Conservation (phyloP, 2,888 invertebrate genomes). For the Orthosia gothica region DNA sequence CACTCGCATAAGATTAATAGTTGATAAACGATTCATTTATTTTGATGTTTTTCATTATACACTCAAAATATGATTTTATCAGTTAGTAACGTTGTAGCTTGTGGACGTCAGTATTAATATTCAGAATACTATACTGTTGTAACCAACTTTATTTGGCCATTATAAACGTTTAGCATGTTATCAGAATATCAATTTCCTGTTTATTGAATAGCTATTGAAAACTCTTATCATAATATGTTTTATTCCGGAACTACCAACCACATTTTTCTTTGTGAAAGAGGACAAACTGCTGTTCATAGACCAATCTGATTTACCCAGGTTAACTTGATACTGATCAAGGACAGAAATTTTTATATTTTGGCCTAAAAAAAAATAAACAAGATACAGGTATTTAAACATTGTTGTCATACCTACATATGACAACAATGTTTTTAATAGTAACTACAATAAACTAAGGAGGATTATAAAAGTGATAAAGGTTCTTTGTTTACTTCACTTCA, state of each 20-base stretch:
- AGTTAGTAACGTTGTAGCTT: too few relatives aligned
- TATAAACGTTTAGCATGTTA: conserved; percentile 16
- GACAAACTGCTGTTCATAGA: not conserved
- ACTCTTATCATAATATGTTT: not conserved
- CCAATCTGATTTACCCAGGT: not conserved
- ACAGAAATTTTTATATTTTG: too few relatives aligned
- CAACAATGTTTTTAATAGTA: not conserved
- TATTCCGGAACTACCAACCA: not conserved
- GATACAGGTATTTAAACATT: too few relatives aligned
- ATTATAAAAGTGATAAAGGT: not conserved
- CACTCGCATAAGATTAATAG: too few relatives aligned
- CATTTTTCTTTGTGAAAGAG: not conserved
- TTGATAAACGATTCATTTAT: too few relatives aligned
- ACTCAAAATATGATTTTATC: too few relatives aligned
- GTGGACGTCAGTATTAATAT: not conserved
- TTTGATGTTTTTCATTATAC: too few relatives aligned
- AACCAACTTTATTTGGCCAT: not conserved
- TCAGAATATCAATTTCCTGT: conserved; percentile 23
- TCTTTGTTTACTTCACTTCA: not conserved
- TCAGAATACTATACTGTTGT: not conserved
- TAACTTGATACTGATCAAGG: not conserved
- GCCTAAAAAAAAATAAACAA: too few relatives aligned
- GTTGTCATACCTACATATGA: not conserved
- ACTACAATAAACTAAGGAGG: conserved; percentile 11
- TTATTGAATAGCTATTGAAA: conserved; percentile 4